Conservation (phyloP, 2,113 vertebrate genomes). For the Ranitomeya imitator region DNA sequence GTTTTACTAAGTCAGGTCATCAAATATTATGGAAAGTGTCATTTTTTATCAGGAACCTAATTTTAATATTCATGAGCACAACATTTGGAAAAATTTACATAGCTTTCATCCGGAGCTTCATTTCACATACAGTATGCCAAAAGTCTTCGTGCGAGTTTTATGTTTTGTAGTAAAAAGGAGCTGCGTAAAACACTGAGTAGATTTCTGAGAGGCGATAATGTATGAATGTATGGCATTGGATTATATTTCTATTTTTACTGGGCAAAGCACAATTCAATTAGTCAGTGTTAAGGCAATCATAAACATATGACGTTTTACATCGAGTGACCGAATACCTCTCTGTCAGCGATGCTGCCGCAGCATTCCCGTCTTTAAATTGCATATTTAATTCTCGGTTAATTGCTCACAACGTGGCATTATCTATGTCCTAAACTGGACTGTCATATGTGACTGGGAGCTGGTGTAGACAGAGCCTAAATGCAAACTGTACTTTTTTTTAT, state of each 20-base stretch:
- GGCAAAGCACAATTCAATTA: constrained; percentile 11
- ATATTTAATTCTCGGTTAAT: background rate
- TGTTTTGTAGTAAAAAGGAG: background rate
- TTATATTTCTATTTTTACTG: constrained; percentile 22
- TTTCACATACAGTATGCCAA: background rate
- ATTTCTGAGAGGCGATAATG: background rate
- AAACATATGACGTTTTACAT: constrained; percentile 9
- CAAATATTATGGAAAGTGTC: too few relatives aligned
- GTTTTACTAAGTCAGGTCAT: too few relatives aligned
- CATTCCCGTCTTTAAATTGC: background rate
- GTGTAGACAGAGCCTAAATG: too few relatives aligned
- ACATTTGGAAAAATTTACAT: too few relatives aligned
- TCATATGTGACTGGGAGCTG: too few relatives aligned
- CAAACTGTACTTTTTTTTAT: too few relatives aligned
- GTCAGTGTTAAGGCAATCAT: constrained; percentile 13
- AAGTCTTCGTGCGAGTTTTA: background rate
- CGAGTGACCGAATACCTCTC: background rate
- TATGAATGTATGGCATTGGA: background rate
- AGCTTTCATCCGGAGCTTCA: too few relatives aligned
- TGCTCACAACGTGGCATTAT: background rate
- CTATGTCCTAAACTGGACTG: background rate
- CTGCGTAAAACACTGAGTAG: background rate
- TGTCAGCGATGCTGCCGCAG: background rate
- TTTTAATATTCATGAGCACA: too few relatives aligned
- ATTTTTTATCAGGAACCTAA: too few relatives aligned